Evolutionary conservation across 37 sponge, comb jelly and placozoan genomes (phyloP), one percentile per base, ranked within the genome.

Genomic region (Axinella damicornis): DNA sequence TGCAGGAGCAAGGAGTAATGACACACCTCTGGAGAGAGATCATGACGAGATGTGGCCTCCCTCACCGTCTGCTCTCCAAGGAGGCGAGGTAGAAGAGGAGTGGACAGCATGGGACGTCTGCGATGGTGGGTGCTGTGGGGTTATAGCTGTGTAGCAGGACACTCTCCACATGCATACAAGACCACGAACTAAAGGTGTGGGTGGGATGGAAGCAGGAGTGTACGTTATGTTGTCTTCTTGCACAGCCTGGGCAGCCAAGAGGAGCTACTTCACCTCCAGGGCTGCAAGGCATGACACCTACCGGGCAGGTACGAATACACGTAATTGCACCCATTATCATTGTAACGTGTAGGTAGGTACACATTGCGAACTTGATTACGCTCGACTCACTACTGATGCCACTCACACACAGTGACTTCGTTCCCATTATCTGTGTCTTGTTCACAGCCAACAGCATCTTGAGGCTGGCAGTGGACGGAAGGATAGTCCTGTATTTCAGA

Each of bases 41-140:
- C 27, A 62, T 24, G 64, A 62, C 11, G 24, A 27, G 18, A 57
- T 20, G 58, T 16, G 16, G 58, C 58, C n/a, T 9, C 46, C 46
- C 46, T 46, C 46, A 46, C 46, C 4, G 9, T 4, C 46, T 46
- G 46, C 46, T n/a, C n/a, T n/a, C n/a, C n/a, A n/a, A 46, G 46
- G 46, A 46, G 46, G 46, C 16, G 64, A 52, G 32, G 73, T 41
- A 27, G 69, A 67, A 24, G 36, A 71, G 28, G 33, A 31, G 56
- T 93, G 94, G 94, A 93, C 98, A 31, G 94, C 98, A 31, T 97
- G 98, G 98, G 86, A 93, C 54, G 85, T 97, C 11, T 97, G 98
- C 87, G 93, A 90, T 74, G 94, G 96, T 95, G 22, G 30, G 83
- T 69, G 30, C 1, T 73, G 9, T 38, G 0, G 34, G n/a, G n/a